A percentile compares a stretch with the other conserved stretches of the same genome.
These are phyloP conservation scores for Diadophis punctatus DNA, from an alignment of 2,113 vertebrate species.

Conservation along the genomic window DNA sequence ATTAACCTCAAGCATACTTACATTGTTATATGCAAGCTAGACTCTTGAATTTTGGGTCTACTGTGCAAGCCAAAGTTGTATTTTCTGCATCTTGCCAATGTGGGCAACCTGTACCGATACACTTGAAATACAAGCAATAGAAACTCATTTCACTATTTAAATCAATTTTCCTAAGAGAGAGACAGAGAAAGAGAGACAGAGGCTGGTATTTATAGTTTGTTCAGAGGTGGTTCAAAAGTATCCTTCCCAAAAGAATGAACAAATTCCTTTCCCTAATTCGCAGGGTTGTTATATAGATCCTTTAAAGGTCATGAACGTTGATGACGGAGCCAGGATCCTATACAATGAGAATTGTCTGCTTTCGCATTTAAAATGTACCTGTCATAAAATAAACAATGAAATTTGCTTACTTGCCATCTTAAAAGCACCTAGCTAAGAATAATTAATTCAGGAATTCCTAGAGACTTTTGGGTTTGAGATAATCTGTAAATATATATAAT, in stretches of 20 bases:
- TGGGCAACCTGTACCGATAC: not conserved
- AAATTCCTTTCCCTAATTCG: not conserved
- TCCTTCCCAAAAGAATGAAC: not conserved
- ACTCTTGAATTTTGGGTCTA: not conserved
- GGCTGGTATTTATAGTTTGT: not conserved
- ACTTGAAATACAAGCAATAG: not conserved
- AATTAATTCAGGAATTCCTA: slow-evolving; percentile 13
- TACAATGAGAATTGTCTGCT: not conserved
- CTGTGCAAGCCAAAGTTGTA: not conserved
- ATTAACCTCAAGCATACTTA: not conserved
- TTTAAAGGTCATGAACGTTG: not conserved
- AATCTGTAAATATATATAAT: not conserved
- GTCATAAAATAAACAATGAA: not conserved
- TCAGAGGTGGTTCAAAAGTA: not conserved
- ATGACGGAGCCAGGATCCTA: not conserved
- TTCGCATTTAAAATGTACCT: not conserved
- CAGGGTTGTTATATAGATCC: not conserved
- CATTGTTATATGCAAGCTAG: not conserved
- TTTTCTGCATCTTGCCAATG: not conserved
- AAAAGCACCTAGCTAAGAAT: not conserved
- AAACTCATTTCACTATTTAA: not conserved
- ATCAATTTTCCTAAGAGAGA: not conserved
- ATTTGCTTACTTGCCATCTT: not conserved
- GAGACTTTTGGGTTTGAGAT: not conserved
- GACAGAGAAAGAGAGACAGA: too few relatives aligned